A percentile compares a stretch with the other conserved stretches of the same genome.
phyloP scores from a whole-genome alignment of 1,140 invertebrate species.

The Contarinia nasturtii region DNA sequence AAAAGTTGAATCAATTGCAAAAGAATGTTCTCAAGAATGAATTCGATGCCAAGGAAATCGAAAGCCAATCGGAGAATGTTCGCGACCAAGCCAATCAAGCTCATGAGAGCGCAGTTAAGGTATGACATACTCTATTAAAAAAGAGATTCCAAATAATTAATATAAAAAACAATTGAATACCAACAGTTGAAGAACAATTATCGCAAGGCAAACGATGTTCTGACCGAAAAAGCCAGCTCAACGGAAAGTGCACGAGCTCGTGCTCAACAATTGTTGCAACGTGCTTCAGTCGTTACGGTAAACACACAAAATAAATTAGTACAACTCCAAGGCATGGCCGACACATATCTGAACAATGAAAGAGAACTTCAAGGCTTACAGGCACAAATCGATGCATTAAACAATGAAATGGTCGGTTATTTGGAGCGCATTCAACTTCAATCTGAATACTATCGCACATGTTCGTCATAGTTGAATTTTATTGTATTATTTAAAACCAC shows the following conservation, averaged over 20 bases:
- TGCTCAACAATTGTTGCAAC: conserved; percentile 48
- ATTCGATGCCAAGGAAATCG: conserved; percentile 32
- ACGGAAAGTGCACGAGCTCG: conserved; percentile 46
- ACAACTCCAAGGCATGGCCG: conserved; percentile 35
- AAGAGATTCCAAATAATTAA: not conserved
- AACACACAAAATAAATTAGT: conserved; percentile 55
- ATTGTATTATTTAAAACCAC: too few relatives aligned
- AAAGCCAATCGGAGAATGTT: conserved; percentile 30
- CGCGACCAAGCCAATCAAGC: conserved; percentile 26
- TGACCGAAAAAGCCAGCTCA: conserved; percentile 37
- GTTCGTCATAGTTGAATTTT: not conserved
- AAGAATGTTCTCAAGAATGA: conserved; percentile 60
- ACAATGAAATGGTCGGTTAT: not conserved
- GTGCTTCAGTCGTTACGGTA: conserved; percentile 54
- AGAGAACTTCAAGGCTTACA: too few relatives aligned
- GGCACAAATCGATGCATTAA: too few relatives aligned
- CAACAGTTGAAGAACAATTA: conserved; percentile 31
- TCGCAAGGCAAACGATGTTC: conserved; percentile 30
- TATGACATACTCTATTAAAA: not conserved
- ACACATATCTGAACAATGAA: too few relatives aligned
- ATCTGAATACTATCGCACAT: not conserved
- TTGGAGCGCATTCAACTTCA: not conserved
- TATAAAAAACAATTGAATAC: not conserved
- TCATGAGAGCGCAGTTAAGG: conserved; percentile 10
- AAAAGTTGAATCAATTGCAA: conserved; percentile 46